Conservation (phyloP, 92 coral and sea anemone species). For the Palythoa heliodiscus region DNA sequence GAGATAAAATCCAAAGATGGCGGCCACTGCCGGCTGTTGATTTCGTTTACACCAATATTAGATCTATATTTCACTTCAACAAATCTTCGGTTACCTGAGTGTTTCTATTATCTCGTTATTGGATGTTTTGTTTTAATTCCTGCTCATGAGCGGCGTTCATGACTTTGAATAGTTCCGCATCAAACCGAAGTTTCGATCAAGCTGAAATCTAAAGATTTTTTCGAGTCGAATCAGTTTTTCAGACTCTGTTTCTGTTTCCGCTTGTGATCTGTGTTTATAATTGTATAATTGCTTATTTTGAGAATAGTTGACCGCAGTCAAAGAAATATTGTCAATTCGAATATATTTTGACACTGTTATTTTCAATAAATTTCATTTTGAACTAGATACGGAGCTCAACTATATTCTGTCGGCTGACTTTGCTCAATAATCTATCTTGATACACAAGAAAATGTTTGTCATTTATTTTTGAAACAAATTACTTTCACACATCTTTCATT, state of each 20-base stretch:
- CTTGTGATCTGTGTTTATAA: not conserved
- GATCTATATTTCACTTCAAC: not conserved
- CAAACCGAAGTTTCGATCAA: not conserved
- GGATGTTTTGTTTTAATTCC: not conserved
- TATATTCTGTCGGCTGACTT: too few species aligned
- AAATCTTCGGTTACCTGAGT: not conserved
- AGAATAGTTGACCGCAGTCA: not conserved
- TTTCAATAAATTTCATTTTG: not conserved
- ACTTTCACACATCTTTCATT: too few species aligned
- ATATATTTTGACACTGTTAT: not conserved
- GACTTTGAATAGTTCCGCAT: not conserved
- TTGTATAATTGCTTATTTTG: conserved; percentile 1
- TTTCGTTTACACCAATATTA: not conserved
- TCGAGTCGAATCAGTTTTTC: not conserved
- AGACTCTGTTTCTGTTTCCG: not conserved
- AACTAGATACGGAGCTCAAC: too few species aligned
- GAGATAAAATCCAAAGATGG: conserved; percentile 14
- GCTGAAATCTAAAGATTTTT: not conserved
- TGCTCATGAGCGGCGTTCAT: not conserved
- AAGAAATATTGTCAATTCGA: not conserved
- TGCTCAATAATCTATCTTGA: too few species aligned
- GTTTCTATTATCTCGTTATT: not conserved
- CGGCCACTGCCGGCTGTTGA: not conserved
- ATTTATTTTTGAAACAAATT: too few species aligned
- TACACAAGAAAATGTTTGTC: too few species aligned